Percentiles rank a stretch among this genome's conserved stretches.
These are phyloP conservation scores for Chaenodraco wilsoni DNA, from an alignment of 2,797 vertebrate genomes.

Conservation along the genomic window DNA sequence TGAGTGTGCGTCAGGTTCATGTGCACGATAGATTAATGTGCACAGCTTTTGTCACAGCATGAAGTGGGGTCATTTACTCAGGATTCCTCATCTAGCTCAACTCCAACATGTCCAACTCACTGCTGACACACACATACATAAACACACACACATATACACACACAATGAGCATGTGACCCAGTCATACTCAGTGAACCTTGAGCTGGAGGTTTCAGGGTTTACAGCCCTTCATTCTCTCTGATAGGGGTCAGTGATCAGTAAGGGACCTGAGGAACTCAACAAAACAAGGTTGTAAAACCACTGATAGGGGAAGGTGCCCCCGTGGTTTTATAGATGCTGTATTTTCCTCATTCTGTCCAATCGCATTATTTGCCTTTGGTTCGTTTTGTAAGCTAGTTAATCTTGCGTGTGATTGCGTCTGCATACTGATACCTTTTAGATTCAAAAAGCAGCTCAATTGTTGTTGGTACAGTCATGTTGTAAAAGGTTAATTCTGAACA, in stretches of 20 bases:
- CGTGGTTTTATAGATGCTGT: slow-evolving; percentile 66
- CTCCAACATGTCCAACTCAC: slow-evolving; percentile 13
- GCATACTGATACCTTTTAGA: slow-evolving; percentile 20
- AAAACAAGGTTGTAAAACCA: slow-evolving; percentile 81
- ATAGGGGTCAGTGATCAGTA: slow-evolving; percentile 74
- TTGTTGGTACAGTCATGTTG: background rate
- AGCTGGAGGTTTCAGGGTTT: slow-evolving; percentile 75
- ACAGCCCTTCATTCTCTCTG: slow-evolving; percentile 69
- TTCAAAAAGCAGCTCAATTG: slow-evolving; percentile 13
- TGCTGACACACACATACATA: slow-evolving; percentile 21
- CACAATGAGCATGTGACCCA: slow-evolving; percentile 69
- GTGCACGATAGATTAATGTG: slow-evolving; percentile 32
- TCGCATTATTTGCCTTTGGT: slow-evolving; percentile 28
- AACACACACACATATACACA: slow-evolving; percentile 13
- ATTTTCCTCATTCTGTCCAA: slow-evolving; percentile 43
- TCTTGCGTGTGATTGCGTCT: slow-evolving; percentile 18
- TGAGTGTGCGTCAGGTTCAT: slow-evolving; percentile 27
- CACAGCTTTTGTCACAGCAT: slow-evolving; percentile 37
- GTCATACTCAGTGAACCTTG: slow-evolving; percentile 74
- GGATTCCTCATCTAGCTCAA: slow-evolving; percentile 55
- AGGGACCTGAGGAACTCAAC: slow-evolving; percentile 67
- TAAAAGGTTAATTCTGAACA: background rate
- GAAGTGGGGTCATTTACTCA: slow-evolving; percentile 32
- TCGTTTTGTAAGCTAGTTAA: slow-evolving; percentile 34
- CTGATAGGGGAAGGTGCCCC: slow-evolving; percentile 58